phyloP scores from a whole-genome alignment of 2,113 vertebrate species.

The Scartelaos histophorus region DNA sequence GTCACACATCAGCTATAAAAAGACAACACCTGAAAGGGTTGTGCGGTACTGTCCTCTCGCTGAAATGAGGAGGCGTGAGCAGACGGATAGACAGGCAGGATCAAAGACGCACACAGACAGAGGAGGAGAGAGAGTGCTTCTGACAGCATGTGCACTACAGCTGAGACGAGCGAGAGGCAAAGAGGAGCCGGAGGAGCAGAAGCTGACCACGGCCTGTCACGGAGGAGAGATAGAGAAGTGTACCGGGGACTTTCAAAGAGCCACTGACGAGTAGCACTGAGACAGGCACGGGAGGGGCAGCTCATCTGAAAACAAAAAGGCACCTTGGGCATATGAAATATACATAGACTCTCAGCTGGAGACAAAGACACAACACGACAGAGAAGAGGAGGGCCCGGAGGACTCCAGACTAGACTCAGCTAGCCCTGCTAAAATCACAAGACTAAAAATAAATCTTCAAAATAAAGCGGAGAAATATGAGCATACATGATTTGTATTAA shows the following conservation, averaged over 20 bases:
- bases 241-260: slow-evolving; percentile 56
- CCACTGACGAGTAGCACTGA: slow-evolving; percentile 63
- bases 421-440: slow-evolving; percentile 54
- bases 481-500: neutral
- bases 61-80: slow-evolving; percentile 54
- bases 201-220: slow-evolving; percentile 70
- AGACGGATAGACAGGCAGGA: slow-evolving; percentile 57
- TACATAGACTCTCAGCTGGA: slow-evolving; percentile 72
- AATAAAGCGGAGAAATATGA: slow-evolving; percentile 35
- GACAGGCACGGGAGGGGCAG: slow-evolving; percentile 63
- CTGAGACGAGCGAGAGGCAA: slow-evolving; percentile 46
- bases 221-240: slow-evolving; percentile 31
- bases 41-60: slow-evolving; percentile 54
- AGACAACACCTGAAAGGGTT: slow-evolving; percentile 60
- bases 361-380: slow-evolving; percentile 61
- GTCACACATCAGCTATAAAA: slow-evolving; percentile 65
- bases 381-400: slow-evolving; percentile 61
- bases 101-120: slow-evolving; percentile 53
- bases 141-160: slow-evolving; percentile 66
- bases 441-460: slow-evolving; percentile 70
- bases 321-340: slow-evolving; percentile 76
- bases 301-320: slow-evolving; percentile 70
- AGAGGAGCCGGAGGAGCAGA: slow-evolving; percentile 53
- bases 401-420: slow-evolving; percentile 59
- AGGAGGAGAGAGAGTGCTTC: slow-evolving; percentile 44